Percentiles rank a stretch among this genome's conserved stretches.
Conservation (phyloP, 2,888 invertebrate species). For the Scelioninae gen. 1 region DNA sequence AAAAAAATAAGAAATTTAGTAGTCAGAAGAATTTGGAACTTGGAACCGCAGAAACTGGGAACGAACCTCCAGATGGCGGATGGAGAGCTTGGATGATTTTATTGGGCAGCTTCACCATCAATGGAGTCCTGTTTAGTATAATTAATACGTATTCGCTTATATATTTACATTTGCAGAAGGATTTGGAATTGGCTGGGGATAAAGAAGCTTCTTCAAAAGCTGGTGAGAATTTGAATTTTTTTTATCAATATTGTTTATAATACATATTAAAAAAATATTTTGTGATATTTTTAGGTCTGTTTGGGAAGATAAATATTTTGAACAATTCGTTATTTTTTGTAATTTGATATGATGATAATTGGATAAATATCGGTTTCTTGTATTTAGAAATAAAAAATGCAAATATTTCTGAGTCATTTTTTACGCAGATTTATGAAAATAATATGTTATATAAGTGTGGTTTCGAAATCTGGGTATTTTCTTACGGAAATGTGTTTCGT, state of each 20-base stretch:
- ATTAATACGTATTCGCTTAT: slow-evolving; percentile 95
- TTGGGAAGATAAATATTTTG: no score
- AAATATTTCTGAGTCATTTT: no score
- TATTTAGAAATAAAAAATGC: no score
- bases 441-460: no score
- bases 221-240: slow-evolving; percentile 86
- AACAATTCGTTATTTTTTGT: no score
- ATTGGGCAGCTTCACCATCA: slow-evolving; percentile 93
- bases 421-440: no score
- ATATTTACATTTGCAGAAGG: slow-evolving; percentile 88
- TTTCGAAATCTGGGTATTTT: no score
- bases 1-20: slow-evolving; percentile 18
- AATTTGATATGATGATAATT: no score
- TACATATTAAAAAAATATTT: no score
- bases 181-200: slow-evolving; percentile 87
- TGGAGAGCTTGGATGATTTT: slow-evolving; percentile 91
- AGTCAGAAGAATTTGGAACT: slow-evolving; percentile 43
- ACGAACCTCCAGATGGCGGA: slow-evolving; percentile 73
- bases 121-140: slow-evolving; percentile 95
- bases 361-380: no score
- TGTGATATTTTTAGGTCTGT: no score
- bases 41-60: not conserved
- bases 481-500: no score
- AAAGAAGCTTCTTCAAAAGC: slow-evolving; percentile 91
- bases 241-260: not conserved